Conservation (phyloP, 2,888 invertebrate species). For the Ormyrus nitidulus region DNA sequence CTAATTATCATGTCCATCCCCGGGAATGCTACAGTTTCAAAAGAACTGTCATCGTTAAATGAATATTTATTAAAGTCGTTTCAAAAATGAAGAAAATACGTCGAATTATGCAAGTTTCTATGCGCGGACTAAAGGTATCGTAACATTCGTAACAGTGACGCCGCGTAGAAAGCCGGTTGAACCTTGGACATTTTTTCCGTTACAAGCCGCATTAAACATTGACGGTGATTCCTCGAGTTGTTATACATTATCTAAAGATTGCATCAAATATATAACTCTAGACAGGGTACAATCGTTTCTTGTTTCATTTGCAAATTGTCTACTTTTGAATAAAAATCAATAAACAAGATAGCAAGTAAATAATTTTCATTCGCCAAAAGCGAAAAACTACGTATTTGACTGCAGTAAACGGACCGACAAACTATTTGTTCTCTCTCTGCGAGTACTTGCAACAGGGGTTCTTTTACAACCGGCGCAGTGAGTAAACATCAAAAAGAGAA, state of each 20-base stretch:
- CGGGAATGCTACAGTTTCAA: neutral
- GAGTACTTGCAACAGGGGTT: too few relatives aligned
- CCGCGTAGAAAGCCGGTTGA: constrained; percentile 38
- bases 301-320: neutral
- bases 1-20: neutral
- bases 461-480: too few relatives aligned
- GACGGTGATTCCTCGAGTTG: neutral
- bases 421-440: too few relatives aligned
- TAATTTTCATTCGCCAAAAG: too few relatives aligned
- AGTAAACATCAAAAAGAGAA: neutral
- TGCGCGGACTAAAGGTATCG: constrained; percentile 15
- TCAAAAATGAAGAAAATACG: neutral
- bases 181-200: constrained; percentile 52
- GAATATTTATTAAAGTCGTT: constrained; percentile 14
- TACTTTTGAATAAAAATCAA: neutral
- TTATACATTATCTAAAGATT: constrained; percentile 34
- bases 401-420: too few relatives aligned
- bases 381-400: too few relatives aligned
- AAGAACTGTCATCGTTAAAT: neutral
- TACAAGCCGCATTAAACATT: constrained; percentile 49
- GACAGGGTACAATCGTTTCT: neutral
- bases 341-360: too few relatives aligned
- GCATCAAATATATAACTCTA: constrained; percentile 18
- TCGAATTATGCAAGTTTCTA: constrained; percentile 34
- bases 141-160: constrained; percentile 41